Evolutionary conservation across 2,113 vertebrate species (phyloP).

Genomic region (Amia ocellicauda): DNA sequence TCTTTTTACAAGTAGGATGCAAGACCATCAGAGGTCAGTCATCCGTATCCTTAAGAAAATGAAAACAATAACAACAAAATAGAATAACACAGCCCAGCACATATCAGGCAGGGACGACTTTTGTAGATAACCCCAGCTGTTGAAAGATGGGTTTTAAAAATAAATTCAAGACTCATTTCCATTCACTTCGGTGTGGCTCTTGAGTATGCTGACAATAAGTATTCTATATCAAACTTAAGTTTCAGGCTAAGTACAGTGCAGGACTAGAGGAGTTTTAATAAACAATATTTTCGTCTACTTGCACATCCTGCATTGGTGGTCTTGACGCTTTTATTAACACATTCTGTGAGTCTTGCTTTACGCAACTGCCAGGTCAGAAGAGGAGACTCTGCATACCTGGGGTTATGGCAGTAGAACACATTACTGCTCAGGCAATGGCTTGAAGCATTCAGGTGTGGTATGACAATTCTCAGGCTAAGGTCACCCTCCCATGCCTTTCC

Average conservation of each 20-base stretch:
- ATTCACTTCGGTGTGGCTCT: slow-evolving; percentile 18
- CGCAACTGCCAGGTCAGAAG: not conserved
- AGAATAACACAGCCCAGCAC: not conserved
- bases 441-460: not conserved
- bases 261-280: slow-evolving; percentile 20
- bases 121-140: slow-evolving; percentile 23
- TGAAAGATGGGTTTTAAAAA: slow-evolving; percentile 15
- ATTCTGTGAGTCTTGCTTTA: not conserved
- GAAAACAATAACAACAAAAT: too few species aligned
- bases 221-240: not conserved
- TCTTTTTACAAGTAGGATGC: too few species aligned
- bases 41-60: too few species aligned
- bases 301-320: slow-evolving; percentile 26
- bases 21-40: too few species aligned
- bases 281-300: slow-evolving; percentile 36
- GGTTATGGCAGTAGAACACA: slow-evolving; percentile 3
- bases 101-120: not conserved
- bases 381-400: not conserved
- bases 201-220: not conserved
- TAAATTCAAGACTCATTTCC: slow-evolving; percentile 23
- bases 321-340: slow-evolving; percentile 24
- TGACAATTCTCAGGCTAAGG: slow-evolving; percentile 7
- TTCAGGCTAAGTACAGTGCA: slow-evolving; percentile 19
- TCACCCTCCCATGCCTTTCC: slow-evolving; percentile 5
- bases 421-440: not conserved